phyloP scores from a whole-genome alignment of 2,113 vertebrate genomes.

The Indri indri region DNA sequence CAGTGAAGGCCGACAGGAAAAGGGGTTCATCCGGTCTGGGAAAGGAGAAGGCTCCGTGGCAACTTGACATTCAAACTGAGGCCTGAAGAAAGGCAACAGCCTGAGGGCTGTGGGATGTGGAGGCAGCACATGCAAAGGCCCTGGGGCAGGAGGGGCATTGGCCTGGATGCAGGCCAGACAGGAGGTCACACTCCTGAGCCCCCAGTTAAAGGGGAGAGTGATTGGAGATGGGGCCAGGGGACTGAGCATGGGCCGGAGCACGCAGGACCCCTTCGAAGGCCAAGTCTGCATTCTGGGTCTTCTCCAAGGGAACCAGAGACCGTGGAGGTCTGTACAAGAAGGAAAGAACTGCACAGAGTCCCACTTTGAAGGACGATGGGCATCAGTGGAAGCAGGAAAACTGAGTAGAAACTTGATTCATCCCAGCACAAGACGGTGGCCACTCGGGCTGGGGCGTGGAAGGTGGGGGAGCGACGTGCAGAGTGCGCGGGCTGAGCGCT shows the following conservation, averaged over 20 bases:
- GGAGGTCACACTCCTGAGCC: background rate
- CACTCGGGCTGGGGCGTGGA: rapidly evolving
- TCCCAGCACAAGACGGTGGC: background rate
- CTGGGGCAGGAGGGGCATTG: background rate
- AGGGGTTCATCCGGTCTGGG: background rate
- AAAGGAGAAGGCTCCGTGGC: background rate
- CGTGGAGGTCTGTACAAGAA: background rate
- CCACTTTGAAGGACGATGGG: background rate
- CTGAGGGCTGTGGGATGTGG: background rate
- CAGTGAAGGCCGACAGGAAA: rapidly evolving
- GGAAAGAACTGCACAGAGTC: background rate
- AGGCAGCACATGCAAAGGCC: background rate
- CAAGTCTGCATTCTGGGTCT: background rate
- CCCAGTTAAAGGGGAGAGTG: background rate
- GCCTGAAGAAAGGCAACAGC: background rate
- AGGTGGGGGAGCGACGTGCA: rapidly evolving
- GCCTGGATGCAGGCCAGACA: rapidly evolving
- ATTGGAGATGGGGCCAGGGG: rapidly evolving
- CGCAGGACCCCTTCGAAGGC: rapidly evolving
- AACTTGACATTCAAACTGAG: background rate
- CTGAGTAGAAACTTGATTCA: background rate
- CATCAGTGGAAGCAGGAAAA: background rate
- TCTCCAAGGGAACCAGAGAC: background rate
- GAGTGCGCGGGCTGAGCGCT: rapidly evolving
- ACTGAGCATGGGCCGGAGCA: rapidly evolving